Percentiles rank a stretch among this genome's conserved stretches.
Conservation (phyloP, 2,888 invertebrate species). For the Parnassius apollo region DNA sequence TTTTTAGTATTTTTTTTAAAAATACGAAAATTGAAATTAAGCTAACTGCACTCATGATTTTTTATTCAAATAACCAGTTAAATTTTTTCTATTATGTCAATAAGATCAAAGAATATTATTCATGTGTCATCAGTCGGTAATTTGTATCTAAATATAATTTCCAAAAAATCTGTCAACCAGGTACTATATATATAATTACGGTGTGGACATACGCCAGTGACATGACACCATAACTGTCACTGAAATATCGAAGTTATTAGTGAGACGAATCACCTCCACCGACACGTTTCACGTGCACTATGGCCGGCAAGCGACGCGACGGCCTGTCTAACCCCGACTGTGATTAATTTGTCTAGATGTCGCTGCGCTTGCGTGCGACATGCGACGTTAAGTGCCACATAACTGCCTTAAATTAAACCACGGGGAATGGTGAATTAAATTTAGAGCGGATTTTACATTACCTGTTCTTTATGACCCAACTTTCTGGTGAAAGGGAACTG, state of each 20-base stretch:
- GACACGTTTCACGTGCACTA: not conserved
- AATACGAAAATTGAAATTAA: too few relatives aligned
- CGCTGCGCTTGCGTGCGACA: slow-evolving; percentile 16
- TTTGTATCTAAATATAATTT: too few relatives aligned
- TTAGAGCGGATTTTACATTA: not conserved
- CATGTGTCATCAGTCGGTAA: too few relatives aligned
- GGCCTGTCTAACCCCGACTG: slow-evolving; percentile 6
- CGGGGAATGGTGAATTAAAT: slow-evolving; percentile 1
- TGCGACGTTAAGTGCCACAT: slow-evolving; percentile 14
- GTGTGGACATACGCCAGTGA: not conserved
- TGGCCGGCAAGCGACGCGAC: slow-evolving; percentile 9
- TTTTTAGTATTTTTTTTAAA: too few relatives aligned
- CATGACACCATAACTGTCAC: not conserved
- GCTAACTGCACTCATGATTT: too few relatives aligned
- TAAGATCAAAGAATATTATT: too few relatives aligned
- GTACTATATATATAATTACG: too few relatives aligned
- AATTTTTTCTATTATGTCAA: too few relatives aligned
- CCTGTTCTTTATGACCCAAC: not conserved
- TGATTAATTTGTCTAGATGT: slow-evolving; percentile 19
- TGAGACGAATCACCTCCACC: not conserved
- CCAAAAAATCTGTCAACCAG: too few relatives aligned
- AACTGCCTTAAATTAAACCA: slow-evolving; percentile 7
- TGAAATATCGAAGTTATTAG: slow-evolving; percentile 1
- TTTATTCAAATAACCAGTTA: too few relatives aligned
- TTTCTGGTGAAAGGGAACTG: not conserved